Base-by-base conservation (phyloP, 2,888 invertebrate species). In the Tetrapedia diversipes region DNA sequence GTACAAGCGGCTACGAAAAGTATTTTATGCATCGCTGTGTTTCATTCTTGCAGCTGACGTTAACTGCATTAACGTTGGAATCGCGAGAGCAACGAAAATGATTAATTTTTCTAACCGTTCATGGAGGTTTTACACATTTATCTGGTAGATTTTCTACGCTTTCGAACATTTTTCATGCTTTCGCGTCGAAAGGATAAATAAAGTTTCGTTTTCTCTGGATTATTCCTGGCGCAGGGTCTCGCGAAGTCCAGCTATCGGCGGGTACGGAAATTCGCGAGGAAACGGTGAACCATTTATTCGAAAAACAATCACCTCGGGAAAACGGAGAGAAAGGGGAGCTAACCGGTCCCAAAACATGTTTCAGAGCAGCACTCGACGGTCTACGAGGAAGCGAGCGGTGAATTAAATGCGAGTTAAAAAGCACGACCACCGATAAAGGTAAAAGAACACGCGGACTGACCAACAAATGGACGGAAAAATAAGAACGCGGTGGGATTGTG, bases 341-440 rank as follows among this genome's bases (percentile, higher is more conserved):
- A 63, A 29, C 16, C 22, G 10, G 19, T 68, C 39, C 6, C 7
- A 64, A 51, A 51, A 63, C 49, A 37, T n/a, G 59, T n/a, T 53
- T 22, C 51, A 1, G 22, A n/a, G 0, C 19, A 24, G 22, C 22
- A 19, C n/a, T n/a, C n/a, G 43, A 29, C 68, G 53, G 45, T 45
- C 53, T 45, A 24, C 7, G 19, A 47, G 24, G 51, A 68, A 37
- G 43, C 45, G 37, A 39, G 59, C 59, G 2, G 32, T 39, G 60
- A 60, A 73, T 60, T 73, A 47, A 69, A 73, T 49, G 27, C 53
- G 61, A 73, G 61, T 69, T 56, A 69, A 69, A n/a, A n/a, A 69
- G 11, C 41, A 10, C 73, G 22, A 22, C 41, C 60, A 29, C 45
- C 69, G 47, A 69, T 73, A 69, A 49, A 61, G 54, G 16, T 14